A percentile compares a stretch with the other conserved stretches of the same genome.
phyloP scores from a whole-genome alignment of 2,113 vertebrate genomes.

The Microcebus tavaratra region DNA sequence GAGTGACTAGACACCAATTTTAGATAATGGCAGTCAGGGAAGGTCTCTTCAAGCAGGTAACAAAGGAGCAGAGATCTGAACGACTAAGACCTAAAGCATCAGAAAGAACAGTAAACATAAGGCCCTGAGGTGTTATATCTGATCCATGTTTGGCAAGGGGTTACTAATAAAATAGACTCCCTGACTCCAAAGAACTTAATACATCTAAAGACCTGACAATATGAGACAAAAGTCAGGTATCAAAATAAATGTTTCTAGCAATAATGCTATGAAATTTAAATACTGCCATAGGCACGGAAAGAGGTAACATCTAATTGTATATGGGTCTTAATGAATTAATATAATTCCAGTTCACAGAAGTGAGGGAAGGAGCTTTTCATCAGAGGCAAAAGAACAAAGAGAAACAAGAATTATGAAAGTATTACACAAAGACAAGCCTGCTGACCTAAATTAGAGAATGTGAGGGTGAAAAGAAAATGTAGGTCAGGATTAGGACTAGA shows the following conservation, averaged over 20 bases:
- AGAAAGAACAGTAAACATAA: background rate
- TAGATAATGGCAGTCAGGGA: background rate
- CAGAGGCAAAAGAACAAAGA: background rate
- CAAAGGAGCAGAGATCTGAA: background rate
- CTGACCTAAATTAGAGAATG: background rate
- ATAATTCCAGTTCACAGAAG: background rate
- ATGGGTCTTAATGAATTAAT: background rate
- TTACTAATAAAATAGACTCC: background rate
- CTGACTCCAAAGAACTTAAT: background rate
- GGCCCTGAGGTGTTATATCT: background rate
- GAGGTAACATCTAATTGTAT: background rate
- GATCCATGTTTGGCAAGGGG: background rate
- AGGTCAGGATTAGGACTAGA: background rate
- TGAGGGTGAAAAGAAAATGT: background rate
- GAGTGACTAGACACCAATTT: background rate
- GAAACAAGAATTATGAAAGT: background rate
- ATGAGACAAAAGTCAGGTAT: background rate
- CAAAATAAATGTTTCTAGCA: conserved; percentile 7
- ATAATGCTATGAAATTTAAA: background rate
- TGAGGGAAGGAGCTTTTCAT: background rate
- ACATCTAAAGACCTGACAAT: background rate
- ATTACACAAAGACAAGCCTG: background rate
- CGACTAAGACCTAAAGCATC: background rate
- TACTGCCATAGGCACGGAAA: background rate
- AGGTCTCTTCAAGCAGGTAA: background rate